A percentile compares a stretch with the other conserved stretches of the same genome.
Conservation (phyloP, 2,797 vertebrate species). For the Anas capensis region DNA sequence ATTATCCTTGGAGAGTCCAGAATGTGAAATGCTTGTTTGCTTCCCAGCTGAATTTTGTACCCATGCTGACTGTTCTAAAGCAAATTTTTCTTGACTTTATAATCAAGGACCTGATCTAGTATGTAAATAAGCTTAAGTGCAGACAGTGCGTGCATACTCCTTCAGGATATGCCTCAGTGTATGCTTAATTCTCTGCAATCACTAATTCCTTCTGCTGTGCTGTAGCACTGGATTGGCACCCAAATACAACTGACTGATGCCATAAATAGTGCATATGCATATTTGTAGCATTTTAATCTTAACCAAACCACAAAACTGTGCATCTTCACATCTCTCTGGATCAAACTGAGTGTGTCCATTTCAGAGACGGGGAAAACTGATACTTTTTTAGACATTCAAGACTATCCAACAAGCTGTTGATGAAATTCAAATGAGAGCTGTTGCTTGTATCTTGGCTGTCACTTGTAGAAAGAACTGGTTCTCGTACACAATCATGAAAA, state of each 20-base stretch:
- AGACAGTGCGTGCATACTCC: rapidly evolving
- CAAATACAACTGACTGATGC: rapidly evolving
- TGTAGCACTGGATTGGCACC: not conserved
- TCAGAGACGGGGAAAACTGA: not conserved
- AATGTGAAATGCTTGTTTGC: not conserved
- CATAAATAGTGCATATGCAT: rapidly evolving
- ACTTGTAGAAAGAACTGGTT: not conserved
- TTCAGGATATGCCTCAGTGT: rapidly evolving
- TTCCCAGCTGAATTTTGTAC: not conserved
- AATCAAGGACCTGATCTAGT: not conserved
- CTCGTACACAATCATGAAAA: rapidly evolving
- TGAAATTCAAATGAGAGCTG: not conserved
- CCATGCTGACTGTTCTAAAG: not conserved
- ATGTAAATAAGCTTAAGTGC: not conserved
- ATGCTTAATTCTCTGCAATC: rapidly evolving
- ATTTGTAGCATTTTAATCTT: rapidly evolving
- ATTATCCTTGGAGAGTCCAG: not conserved
- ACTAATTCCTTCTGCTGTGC: not conserved
- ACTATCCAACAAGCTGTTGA: not conserved
- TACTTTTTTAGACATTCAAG: not conserved
- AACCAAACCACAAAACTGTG: rapidly evolving
- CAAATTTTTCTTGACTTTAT: not conserved
- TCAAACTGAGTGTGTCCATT: not conserved
- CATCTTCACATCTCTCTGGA: rapidly evolving
- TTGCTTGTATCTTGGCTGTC: not conserved